Evolutionary conservation across 2,113 vertebrate species (phyloP).

Genomic region (Odocoileus virginianus): DNA sequence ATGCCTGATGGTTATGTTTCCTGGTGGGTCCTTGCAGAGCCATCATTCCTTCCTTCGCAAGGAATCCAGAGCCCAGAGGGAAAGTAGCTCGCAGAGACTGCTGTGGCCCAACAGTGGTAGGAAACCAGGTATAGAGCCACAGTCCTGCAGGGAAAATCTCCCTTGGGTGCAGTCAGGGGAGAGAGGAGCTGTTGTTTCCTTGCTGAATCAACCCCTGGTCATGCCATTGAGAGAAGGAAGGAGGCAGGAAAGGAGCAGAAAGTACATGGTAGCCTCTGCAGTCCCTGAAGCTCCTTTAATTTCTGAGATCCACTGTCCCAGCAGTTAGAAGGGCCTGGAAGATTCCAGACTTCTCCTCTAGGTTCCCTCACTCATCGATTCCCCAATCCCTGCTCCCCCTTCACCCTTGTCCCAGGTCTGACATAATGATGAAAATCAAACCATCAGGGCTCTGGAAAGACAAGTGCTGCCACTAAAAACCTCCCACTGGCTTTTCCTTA

Average conservation of each 20-base stretch:
- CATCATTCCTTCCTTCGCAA: not conserved
- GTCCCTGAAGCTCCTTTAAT: not conserved
- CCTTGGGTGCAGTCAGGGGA: not conserved
- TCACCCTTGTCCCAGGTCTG: not conserved
- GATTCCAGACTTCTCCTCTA: not conserved
- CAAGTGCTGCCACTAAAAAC: not conserved
- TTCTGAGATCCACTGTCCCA: not conserved
- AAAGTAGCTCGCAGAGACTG: not conserved
- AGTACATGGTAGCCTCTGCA: not conserved
- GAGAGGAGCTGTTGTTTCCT: not conserved
- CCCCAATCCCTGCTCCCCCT: not conserved
- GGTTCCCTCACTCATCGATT: not conserved
- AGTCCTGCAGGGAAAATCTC: not conserved
- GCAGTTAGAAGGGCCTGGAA: not conserved
- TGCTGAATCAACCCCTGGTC: not conserved
- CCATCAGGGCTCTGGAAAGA: not conserved
- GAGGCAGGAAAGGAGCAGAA: not conserved
- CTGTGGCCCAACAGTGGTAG: not conserved
- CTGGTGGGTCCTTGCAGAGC: not conserved
- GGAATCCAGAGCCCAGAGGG: not conserved
- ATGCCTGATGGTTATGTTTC: not conserved
- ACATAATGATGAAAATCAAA: not conserved
- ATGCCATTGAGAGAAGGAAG: not conserved
- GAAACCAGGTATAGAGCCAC: not conserved
- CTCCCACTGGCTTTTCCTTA: not conserved